Conservation (phyloP, 2,113 vertebrate species). For the Ellobius talpinus region DNA sequence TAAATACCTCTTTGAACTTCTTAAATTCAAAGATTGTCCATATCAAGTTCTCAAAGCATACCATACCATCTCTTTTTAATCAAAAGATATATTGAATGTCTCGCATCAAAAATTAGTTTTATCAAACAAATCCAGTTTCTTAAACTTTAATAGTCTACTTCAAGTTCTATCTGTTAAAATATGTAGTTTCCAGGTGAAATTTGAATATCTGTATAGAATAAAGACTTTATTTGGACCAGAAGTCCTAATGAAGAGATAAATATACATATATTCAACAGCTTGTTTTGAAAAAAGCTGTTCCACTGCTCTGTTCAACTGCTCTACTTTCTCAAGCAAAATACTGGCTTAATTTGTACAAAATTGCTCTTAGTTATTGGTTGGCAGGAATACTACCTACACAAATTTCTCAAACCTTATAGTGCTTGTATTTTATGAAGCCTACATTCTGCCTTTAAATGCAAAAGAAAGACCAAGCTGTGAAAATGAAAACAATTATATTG, state of each 20-base stretch:
- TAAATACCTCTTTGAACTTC: neutral
- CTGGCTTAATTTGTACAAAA: conserved; percentile 70
- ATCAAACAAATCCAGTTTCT: neutral
- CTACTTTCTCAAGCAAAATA: conserved; percentile 72
- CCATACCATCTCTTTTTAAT: neutral
- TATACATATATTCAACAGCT: conserved; percentile 28
- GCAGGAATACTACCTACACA: conserved; percentile 61
- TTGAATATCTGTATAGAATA: conserved; percentile 61
- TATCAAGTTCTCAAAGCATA: neutral
- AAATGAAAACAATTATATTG: conserved; percentile 47
- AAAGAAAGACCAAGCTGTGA: conserved; percentile 54
- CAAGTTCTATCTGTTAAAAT: neutral
- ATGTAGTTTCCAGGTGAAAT: conserved; percentile 55
- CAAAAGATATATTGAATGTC: neutral
- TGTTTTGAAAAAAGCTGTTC: conserved; percentile 70
- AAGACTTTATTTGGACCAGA: conserved; percentile 52
- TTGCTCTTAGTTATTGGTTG: conserved; percentile 47
- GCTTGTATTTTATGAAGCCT: conserved; percentile 49
- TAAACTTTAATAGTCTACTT: neutral
- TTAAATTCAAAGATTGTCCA: neutral
- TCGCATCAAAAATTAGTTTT: neutral
- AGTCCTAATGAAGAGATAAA: conserved; percentile 69
- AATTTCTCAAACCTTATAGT: conserved; percentile 52
- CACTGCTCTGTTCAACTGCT: neutral
- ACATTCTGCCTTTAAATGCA: conserved; percentile 56